A percentile compares a stretch with the other conserved stretches of the same genome.
Evolutionary conservation across 2,888 invertebrate genomes (phyloP).

Genomic region (Seira musarum): DNA sequence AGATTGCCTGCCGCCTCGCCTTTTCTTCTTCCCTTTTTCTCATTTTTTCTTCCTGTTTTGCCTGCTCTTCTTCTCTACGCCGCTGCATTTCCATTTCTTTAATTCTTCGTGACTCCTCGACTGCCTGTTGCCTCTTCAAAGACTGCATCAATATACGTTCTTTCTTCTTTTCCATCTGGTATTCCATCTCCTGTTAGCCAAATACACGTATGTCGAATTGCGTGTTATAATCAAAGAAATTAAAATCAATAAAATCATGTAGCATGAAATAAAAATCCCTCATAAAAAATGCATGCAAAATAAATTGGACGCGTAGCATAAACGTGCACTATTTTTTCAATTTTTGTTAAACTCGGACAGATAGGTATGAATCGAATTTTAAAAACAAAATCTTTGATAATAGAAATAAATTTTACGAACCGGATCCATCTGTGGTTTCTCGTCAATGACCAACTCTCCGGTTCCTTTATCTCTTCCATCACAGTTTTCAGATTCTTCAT

Average conservation of each 20-base stretch:
- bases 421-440: constrained; percentile 67
- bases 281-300: no score
- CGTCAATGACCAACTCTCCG: constrained; percentile 68
- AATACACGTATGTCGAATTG: constrained; percentile 36
- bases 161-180: constrained; percentile 94
- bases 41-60: constrained; percentile 80
- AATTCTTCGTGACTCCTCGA: constrained; percentile 87
- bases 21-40: constrained; percentile 86
- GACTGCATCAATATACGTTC: constrained; percentile 92
- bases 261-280: constrained; percentile 5
- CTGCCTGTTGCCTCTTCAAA: constrained; percentile 90
- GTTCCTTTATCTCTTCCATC: constrained; percentile 45
- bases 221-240: constrained; percentile 33
- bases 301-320: constrained; percentile 15
- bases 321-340: constrained; percentile 45
- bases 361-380: neutral
- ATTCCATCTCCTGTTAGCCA: constrained; percentile 80
- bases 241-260: constrained; percentile 16
- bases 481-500: constrained; percentile 4
- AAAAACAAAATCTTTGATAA: neutral
- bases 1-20: constrained; percentile 87
- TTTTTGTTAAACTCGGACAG: constrained; percentile 45
- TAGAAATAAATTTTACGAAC: constrained; percentile 48
- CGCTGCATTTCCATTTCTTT: constrained; percentile 88
- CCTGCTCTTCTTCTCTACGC: constrained; percentile 79